A percentile compares a stretch with the other conserved stretches of the same genome.
phyloP scores from a whole-genome alignment of 2,888 invertebrate genomes.

The Pseudococcus viburni region DNA sequence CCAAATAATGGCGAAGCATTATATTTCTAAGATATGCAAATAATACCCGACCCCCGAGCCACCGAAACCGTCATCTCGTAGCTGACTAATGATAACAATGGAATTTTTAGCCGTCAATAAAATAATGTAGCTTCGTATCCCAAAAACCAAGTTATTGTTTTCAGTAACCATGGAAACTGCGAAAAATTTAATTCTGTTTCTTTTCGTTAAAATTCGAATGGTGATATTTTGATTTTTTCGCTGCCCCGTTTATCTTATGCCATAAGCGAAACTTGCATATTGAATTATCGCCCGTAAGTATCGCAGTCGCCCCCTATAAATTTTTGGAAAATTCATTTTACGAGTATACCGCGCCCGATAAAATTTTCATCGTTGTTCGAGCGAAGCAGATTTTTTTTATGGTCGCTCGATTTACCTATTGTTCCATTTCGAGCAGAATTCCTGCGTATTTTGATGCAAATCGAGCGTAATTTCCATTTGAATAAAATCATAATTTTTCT shows the following conservation, averaged over 20 bases:
- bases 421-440: neutral
- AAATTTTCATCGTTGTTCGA: neutral
- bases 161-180: slow-evolving; percentile 16
- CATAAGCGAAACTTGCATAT: neutral
- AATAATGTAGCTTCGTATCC: neutral
- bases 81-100: slow-evolving; percentile 17
- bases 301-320: neutral
- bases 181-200: slow-evolving; percentile 2
- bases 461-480: neutral
- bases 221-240: neutral
- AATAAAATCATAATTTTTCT: neutral
- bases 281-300: neutral
- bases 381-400: neutral
- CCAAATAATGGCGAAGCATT: neutral
- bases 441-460: neutral
- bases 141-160: slow-evolving; percentile 1
- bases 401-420: neutral
- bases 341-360: neutral
- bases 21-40: neutral
- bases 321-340: neutral
- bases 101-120: neutral
- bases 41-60: neutral
- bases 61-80: neutral
- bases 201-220: neutral
- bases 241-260: neutral